Percentiles rank a stretch among this genome's conserved stretches.
These are phyloP conservation scores for Megaptera novaeangliae DNA, from an alignment of 2,113 vertebrate species.

Conservation along the genomic window DNA sequence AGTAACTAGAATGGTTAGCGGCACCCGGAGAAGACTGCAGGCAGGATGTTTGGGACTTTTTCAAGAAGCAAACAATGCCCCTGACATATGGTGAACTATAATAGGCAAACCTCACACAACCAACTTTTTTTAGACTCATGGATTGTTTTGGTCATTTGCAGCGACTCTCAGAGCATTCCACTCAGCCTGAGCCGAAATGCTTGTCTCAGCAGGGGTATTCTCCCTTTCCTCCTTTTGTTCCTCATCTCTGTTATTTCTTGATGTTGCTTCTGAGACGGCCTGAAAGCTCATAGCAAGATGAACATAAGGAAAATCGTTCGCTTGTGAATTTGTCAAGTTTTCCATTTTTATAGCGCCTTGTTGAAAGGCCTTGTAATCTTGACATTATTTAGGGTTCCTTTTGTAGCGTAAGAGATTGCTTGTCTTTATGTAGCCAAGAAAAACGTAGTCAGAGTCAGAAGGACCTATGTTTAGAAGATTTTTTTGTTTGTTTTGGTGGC, in stretches of 20 bases:
- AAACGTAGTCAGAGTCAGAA: neutral
- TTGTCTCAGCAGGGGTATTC: neutral
- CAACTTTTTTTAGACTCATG: neutral
- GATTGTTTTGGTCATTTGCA: neutral
- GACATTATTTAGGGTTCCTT: neutral
- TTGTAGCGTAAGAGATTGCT: neutral
- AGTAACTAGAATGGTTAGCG: neutral
- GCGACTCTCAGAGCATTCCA: neutral
- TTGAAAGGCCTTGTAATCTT: neutral
- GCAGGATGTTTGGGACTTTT: constrained; percentile 32
- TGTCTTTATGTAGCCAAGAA: neutral
- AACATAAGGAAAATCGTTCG: neutral
- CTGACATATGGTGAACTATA: neutral
- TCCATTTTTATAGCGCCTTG: neutral
- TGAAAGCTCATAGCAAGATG: neutral
- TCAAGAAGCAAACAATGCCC: neutral
- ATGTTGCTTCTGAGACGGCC: neutral
- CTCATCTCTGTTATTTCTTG: neutral
- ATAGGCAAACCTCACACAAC: neutral
- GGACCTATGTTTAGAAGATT: neutral
- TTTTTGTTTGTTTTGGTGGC: neutral
- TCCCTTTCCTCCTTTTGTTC: constrained; percentile 2
- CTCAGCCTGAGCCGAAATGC: neutral
- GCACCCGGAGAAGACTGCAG: neutral
- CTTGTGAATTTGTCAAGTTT: neutral